Base-by-base conservation (phyloP, 2,797 vertebrate genomes). In the Molothrus aeneus region DNA sequence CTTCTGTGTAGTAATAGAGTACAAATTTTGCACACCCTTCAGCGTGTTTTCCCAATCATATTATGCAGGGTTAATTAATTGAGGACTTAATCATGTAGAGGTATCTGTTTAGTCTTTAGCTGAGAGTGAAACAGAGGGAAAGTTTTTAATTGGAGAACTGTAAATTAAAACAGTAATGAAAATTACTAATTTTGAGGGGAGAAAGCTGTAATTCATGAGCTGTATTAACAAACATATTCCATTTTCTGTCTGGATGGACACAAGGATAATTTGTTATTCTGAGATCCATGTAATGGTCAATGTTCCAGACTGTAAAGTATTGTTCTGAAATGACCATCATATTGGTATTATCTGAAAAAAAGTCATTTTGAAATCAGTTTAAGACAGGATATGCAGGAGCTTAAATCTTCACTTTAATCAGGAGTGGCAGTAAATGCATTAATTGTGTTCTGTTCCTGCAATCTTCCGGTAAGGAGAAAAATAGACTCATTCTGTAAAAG, bases 371-470 rank as follows among this genome's bases (percentile, higher is more conserved):
- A 81, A 83, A 95, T 90, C 34, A 61, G 32, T 92, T 86, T 84
- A 93, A 88, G 65, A 36, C 48, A 91, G 87, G 85, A 72, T 93
- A 61, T 92, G 53, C 36, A 87, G 68, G 83, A 73, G 45, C 91
- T 80, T 80, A 80, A 78, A 63, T 93, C 85, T 93, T 94, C 13
- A 26, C 83, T 59, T 88, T 70, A 57, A 43, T 82, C 96, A 80
- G 90, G 80, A 93, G 92, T 28, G 83, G 69, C 85, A 95, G 91
- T 34, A 96, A 86, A 91, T 79, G 57, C 70, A 83, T 88, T 91
- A 73, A 96, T 96, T 96, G 95, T 97, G 92, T 96, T 91, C 63
- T 96, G 88, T 96, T 97, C 96, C 96, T 95, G 85, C 92, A 92
- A 13, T 96, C 75, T 97, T 98, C 97, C 94, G 85, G 95, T 94